Conservation (phyloP, 2,888 invertebrate species). For the Acrobeloides nanus region DNA sequence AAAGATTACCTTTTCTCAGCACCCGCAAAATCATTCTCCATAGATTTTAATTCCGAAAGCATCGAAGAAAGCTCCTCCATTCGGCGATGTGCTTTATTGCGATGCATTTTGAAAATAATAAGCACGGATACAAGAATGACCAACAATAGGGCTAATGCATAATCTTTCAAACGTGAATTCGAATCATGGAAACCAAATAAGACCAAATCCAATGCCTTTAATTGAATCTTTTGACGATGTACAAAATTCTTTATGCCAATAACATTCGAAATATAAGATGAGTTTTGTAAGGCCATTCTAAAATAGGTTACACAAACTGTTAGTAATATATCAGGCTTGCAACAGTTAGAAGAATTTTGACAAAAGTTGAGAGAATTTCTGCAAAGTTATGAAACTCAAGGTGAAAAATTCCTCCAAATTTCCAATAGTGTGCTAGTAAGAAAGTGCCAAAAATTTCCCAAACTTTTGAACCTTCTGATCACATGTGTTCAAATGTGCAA, state of each 20-base stretch:
- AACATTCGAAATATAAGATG: conserved; percentile 69
- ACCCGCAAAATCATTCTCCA: conserved; percentile 89
- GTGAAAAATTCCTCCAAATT: neutral
- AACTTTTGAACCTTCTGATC: too few relatives aligned
- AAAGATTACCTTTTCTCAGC: conserved; percentile 61
- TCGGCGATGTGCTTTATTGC: conserved; percentile 24
- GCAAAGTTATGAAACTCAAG: neutral
- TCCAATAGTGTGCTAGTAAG: too few relatives aligned
- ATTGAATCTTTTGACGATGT: conserved; percentile 83
- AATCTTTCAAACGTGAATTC: conserved; percentile 35
- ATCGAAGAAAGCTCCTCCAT: conserved; percentile 33
- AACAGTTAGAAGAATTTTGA: conserved; percentile 2
- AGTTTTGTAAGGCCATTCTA: conserved; percentile 88
- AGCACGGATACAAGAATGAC: conserved; percentile 17
- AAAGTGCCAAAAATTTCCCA: too few relatives aligned
- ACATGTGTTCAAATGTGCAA: too few relatives aligned
- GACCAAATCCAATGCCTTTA: conserved; percentile 97
- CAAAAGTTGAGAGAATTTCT: neutral
- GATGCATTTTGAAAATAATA: conserved; percentile 23
- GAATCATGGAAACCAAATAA: conserved; percentile 87
- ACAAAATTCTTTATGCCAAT: conserved; percentile 95
- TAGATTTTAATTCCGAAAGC: conserved; percentile 69
- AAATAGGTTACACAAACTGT: conserved; percentile 22
- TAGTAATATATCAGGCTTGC: too few relatives aligned
- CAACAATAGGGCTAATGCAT: conserved; percentile 35